phyloP scores from a whole-genome alignment of 2,888 invertebrate species.

The Anarsia innoxiella region DNA sequence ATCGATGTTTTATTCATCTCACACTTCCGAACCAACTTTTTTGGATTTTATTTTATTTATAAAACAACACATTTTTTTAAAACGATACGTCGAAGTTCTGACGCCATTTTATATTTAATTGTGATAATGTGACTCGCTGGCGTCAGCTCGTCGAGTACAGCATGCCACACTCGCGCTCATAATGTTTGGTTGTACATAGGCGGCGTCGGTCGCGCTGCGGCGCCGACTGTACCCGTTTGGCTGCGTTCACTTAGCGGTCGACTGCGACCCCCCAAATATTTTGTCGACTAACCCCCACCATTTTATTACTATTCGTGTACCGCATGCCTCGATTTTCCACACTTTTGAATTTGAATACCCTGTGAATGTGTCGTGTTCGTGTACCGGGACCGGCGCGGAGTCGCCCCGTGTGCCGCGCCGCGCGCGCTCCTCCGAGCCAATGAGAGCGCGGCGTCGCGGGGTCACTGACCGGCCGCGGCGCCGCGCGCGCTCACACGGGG shows the following conservation, averaged over 20 bases:
- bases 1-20: conserved; percentile 51
- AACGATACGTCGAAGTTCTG: neutral
- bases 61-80: conserved; percentile 24
- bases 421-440: conserved; percentile 23
- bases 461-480: conserved; percentile 12
- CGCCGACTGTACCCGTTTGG: conserved; percentile 20
- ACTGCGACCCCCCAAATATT: conserved; percentile 57
- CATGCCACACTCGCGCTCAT: conserved; percentile 47
- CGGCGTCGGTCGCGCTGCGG: conserved; percentile 20
- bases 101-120: too few relatives aligned
- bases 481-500: conserved; percentile 13
- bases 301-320: conserved; percentile 39
- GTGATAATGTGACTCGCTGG: too few relatives aligned
- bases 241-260: conserved; percentile 32
- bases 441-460: conserved; percentile 23
- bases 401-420: conserved; percentile 31
- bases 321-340: conserved; percentile 54
- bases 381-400: conserved; percentile 28
- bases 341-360: conserved; percentile 42
- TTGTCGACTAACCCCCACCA: conserved; percentile 43
- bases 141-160: too few relatives aligned
- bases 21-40: conserved; percentile 44
- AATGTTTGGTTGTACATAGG: conserved; percentile 45
- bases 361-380: conserved; percentile 60
- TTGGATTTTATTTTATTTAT: conserved; percentile 22